Percentiles rank a stretch among this genome's conserved stretches.
These are phyloP conservation scores for Mus caroli DNA, from an alignment of 2,797 vertebrate genomes.

Conservation along the genomic window DNA sequence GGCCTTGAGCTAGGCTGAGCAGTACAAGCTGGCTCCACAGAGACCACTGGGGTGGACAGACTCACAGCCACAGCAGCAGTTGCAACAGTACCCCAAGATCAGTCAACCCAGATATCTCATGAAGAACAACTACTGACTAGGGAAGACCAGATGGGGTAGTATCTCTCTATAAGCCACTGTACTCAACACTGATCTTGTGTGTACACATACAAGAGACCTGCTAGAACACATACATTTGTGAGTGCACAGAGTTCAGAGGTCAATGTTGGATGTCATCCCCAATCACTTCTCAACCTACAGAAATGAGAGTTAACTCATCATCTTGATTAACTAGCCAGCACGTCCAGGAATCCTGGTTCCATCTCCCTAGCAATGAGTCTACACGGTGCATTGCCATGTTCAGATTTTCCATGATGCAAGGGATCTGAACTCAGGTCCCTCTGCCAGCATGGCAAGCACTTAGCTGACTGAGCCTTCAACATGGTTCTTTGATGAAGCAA, in stretches of 20 bases:
- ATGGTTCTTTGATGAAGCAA: not conserved
- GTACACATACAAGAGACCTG: too few relatives aligned
- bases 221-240: not conserved
- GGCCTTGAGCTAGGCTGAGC: not conserved
- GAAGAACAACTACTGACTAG: not conserved
- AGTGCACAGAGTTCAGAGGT: not conserved
- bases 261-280: not conserved
- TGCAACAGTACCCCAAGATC: not conserved
- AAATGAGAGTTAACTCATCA: not conserved
- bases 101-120: not conserved
- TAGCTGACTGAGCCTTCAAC: not conserved
- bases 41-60: not conserved
- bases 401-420: not conserved
- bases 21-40: not conserved
- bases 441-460: not conserved
- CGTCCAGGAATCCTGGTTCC: not conserved
- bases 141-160: not conserved
- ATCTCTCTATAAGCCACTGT: not conserved
- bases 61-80: not conserved
- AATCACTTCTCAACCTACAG: not conserved
- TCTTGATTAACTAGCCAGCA: not conserved
- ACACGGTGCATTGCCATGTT: not conserved
- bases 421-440: not conserved
- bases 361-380: not conserved
- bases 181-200: not conserved